Percentiles rank a stretch among this genome's conserved stretches.
Evolutionary conservation across 2,113 vertebrate genomes (phyloP).

Genomic region (Aepyceros melampus): DNA sequence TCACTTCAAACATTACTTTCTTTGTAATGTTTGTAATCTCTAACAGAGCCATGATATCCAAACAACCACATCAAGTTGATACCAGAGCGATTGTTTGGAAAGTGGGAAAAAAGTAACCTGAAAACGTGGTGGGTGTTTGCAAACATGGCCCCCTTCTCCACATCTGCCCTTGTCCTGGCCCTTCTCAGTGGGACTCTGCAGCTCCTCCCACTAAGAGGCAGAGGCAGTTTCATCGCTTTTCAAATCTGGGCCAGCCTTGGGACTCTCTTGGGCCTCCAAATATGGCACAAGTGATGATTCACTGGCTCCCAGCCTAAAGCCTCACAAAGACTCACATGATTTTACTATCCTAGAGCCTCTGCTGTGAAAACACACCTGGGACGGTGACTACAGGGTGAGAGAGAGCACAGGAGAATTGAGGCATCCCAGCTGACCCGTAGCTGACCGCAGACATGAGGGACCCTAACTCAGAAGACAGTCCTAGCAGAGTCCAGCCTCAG

Average conservation of each 20-base stretch:
- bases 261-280: not conserved
- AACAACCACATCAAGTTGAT: not conserved
- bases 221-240: not conserved
- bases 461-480: not conserved
- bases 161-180: too few relatives aligned
- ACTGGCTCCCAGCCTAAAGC: not conserved
- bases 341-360: not conserved
- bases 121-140: not conserved
- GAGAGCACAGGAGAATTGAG: not conserved
- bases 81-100: not conserved
- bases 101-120: not conserved
- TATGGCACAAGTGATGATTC: not conserved
- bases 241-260: not conserved
- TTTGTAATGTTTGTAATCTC: not conserved
- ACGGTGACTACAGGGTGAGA: not conserved
- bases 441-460: rapidly evolving
- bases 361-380: not conserved
- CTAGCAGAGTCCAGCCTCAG: not conserved
- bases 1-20: not conserved
- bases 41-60: not conserved
- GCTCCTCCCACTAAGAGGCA: not conserved
- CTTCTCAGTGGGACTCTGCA: not conserved
- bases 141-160: rapidly evolving
- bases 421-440: not conserved
- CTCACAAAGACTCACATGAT: not conserved